A percentile compares a stretch with the other conserved stretches of the same genome.
phyloP scores from a whole-genome alignment of 2,113 vertebrate species.

The Motacilla alba region DNA sequence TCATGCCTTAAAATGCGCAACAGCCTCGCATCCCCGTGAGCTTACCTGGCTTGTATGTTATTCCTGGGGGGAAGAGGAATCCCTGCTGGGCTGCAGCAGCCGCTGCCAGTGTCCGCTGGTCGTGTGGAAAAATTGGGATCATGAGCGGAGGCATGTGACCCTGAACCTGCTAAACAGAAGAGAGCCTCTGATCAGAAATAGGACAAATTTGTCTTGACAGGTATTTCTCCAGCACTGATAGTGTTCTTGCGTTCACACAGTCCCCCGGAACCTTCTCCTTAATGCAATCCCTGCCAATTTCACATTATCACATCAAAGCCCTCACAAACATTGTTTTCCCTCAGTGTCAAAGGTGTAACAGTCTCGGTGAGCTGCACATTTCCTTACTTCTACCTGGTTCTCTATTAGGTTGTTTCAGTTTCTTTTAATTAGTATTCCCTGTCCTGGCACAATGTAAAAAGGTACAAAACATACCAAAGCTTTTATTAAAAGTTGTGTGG shows the following conservation, averaged over 20 bases:
- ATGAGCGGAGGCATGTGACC: conserved; percentile 99
- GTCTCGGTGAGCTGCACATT: neutral
- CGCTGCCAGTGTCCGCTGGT: conserved; percentile 98
- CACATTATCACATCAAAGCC: conserved; percentile 78
- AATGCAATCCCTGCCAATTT: conserved; percentile 75
- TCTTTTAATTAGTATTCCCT: neutral
- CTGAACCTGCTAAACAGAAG: conserved; percentile 98
- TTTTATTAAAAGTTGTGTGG: neutral
- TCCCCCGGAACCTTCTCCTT: conserved; percentile 66
- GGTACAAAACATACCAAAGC: neutral
- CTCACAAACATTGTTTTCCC: conserved; percentile 55
- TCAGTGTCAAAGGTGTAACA: conserved; percentile 48
- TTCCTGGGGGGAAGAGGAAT: conserved; percentile 98
- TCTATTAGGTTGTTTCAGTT: accelerated
- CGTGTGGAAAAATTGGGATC: conserved; percentile 99
- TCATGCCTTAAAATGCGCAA: conserved; percentile 36
- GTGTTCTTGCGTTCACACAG: conserved; percentile 70
- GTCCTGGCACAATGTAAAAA: neutral
- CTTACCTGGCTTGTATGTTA: conserved; percentile 99
- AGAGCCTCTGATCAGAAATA: conserved; percentile 81
- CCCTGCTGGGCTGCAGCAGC: conserved; percentile 98
- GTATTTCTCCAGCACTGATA: conserved; percentile 75
- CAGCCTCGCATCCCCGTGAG: conserved; percentile 18
- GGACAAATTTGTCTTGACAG: conserved; percentile 81
- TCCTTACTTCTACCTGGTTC: neutral